Conservation (phyloP, 2,113 vertebrate genomes). For the Passerina amoena region DNA sequence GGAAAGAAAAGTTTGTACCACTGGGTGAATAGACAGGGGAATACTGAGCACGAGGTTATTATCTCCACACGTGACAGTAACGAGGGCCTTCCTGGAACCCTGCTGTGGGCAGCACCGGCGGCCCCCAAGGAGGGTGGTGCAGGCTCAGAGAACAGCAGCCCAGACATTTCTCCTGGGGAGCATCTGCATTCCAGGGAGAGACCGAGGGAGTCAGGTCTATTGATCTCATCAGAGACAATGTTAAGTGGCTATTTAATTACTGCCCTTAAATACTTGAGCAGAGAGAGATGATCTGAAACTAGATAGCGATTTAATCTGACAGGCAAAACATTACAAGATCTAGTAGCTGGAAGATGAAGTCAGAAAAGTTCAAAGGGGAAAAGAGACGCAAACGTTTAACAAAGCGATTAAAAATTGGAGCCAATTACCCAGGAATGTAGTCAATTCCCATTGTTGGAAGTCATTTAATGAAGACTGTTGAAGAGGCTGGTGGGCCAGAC, state of each 20-base stretch:
- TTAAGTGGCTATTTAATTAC: conserved; percentile 49
- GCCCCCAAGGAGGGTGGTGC: not conserved
- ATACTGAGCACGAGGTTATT: conserved; percentile 6
- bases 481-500: not conserved
- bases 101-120: not conserved
- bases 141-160: not conserved
- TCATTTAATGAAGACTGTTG: not conserved
- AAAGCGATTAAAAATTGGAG: not conserved
- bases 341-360: conserved; percentile 2
- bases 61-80: not conserved
- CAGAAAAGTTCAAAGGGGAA: conserved; percentile 4
- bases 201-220: not conserved
- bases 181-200: not conserved
- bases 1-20: conserved; percentile 12
- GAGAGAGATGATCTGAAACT: not conserved
- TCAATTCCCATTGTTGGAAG: not conserved
- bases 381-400: not conserved
- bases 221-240: not conserved
- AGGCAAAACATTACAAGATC: conserved; percentile 1
- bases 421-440: not conserved
- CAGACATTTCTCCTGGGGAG: not conserved
- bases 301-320: conserved; percentile 30
- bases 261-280: not conserved
- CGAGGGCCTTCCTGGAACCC: not conserved
- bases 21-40: conserved; percentile 50